Base-by-base conservation (phyloP, 2,888 invertebrate genomes). In the Agapostemon virescens region DNA sequence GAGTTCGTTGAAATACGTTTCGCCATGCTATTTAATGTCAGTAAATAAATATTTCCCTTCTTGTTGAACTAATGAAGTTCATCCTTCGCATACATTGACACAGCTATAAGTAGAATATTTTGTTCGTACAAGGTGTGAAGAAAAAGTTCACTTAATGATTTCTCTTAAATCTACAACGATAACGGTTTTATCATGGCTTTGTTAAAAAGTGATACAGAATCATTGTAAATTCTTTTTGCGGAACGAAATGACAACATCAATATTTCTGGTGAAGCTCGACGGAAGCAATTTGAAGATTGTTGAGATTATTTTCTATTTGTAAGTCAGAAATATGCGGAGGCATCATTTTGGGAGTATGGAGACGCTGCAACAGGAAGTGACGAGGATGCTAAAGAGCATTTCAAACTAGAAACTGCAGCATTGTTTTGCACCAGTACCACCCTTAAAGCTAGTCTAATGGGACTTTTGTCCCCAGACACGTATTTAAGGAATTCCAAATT, bases 371-470 rank as follows among this genome's bases (percentile, higher is more conserved):
- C 49, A 49, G n/a, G 49, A 49, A n/a, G 49, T 20, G 49, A 49
- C n/a, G n/a, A 49, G 49, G 9, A 49, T n/a, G n/a, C n/a, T n/a
- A 20, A 49, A n/a, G n/a, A 49, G 9, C n/a, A 49, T 49, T n/a
- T 49, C n/a, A 49, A n/a, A 49, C 49, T 49, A 49, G 49, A 49
- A n/a, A 49, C 49, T 49, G 49, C n/a, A n/a, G n/a, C n/a, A 49
- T 49, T 49, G 49, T 49, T 49, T 49, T n/a, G n/a, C 49, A 49
- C 49, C 49, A 49, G 49, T 49, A 7, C 49, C n/a, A n/a, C 49
- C 49, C 49, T n/a, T 49, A n/a, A 9, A 11, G 49, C 1, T 9
- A 9, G n/a, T 20, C 9, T 9, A 49, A 1, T 45, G 45, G 20
- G 49, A 49, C 49, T n/a, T 45, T 49, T 49, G n/a, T 49, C n/a